Base-by-base conservation (phyloP, 2,888 invertebrate genomes). In the Aromia moschata region DNA sequence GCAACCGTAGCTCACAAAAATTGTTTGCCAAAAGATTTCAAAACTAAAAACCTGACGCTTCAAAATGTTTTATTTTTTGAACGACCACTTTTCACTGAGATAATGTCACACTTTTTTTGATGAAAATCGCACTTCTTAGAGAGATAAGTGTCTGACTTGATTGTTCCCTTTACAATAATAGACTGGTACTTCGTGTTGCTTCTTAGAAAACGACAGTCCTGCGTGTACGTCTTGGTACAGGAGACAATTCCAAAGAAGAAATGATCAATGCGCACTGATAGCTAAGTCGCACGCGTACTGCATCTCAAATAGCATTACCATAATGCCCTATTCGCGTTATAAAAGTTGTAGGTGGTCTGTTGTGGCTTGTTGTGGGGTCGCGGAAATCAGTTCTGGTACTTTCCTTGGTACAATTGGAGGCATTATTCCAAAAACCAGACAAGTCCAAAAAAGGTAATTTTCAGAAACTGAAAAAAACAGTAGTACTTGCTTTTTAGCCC, bases 261-360 rank as follows among this genome's bases (percentile, higher is more conserved):
- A 58, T 40, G 54, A 54, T 46, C 54, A 40, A 45, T 25, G 49
- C 20, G 15, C 40, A 38, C 33, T 56, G 59, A 59, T 56, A 55
- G 52, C 52, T 40, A 40, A 60, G 52, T 59, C 57, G 65, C 67
- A 63, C 67, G 65, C 62, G 65, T 63, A 58, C 56, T 37, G 63
- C 52, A 59, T 67, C 64, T 60, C 57, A 67, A 62, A 56, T 51
- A 46, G 46, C 60, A 65, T 67, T 67, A 65, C 61, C 65, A 67
- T 67, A 67, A 65, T 61, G 64, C 58, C 59, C 65, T 54, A 59
- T 58, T 65, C 63, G 56, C 60, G 54, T 58, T 58, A 55, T 40
- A 55, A 53, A 46, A 20, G 56, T 63, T 64, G 67, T 68, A 68
- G 67, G 67, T 68, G 67, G 67, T 68, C 67, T 47, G 25, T 46